Conservation (phyloP, 2,113 vertebrate genomes). For the Empidonax alnorum region DNA sequence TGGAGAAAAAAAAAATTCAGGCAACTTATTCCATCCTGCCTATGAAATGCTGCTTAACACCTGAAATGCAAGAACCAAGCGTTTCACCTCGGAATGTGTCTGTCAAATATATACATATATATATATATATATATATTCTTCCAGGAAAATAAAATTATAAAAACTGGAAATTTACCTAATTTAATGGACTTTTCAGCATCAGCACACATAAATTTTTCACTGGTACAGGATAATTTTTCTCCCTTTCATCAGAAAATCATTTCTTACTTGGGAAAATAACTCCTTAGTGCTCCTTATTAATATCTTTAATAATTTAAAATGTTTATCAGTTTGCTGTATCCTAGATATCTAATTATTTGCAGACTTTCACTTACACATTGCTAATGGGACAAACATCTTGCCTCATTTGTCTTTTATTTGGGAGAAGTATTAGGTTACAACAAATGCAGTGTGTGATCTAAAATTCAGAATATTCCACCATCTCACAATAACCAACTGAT, state of each 20-base stretch:
- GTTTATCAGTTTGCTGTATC: constrained; percentile 16
- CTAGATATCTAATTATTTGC: constrained; percentile 27
- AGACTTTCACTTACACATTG: constrained; percentile 6
- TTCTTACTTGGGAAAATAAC: not conserved
- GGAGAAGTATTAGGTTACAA: not conserved
- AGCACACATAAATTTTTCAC: not conserved
- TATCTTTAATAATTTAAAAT: constrained; percentile 50
- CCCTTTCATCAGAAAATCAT: not conserved
- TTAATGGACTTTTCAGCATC: not conserved
- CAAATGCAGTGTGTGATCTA: not conserved
- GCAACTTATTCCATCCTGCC: not conserved
- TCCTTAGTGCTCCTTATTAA: not conserved
- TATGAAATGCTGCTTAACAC: accelerated
- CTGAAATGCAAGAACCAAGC: not conserved
- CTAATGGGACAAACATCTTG: constrained; percentile 27
- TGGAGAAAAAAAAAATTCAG: not conserved
- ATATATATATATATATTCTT: not conserved
- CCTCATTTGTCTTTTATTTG: constrained; percentile 17
- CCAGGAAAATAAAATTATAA: not conserved
- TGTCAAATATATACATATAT: not conserved
- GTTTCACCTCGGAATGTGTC: not conserved
- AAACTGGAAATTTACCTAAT: not conserved
- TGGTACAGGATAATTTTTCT: not conserved
- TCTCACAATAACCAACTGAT: not conserved
- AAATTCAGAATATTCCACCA: constrained; percentile 20